A percentile compares a stretch with the other conserved stretches of the same genome.
Conservation (phyloP, 2,888 invertebrate species). For the Liopterus haemorrhoidalis region DNA sequence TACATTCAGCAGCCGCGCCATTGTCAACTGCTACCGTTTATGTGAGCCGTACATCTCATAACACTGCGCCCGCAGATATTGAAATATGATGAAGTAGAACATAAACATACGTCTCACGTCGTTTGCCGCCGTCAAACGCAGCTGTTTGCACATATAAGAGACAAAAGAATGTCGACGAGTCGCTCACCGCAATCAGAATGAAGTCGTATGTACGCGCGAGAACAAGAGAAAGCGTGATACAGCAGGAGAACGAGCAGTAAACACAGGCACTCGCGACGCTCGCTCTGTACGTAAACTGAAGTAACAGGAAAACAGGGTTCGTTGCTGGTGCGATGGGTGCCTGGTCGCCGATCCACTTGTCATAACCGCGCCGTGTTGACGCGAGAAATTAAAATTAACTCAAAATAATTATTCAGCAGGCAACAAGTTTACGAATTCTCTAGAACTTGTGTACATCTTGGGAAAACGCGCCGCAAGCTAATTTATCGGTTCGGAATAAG, state of each 20-base stretch:
- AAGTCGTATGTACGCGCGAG: no score
- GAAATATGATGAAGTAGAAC: constrained; percentile 25
- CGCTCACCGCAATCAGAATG: neutral
- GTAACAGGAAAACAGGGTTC: no score
- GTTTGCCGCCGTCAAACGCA: constrained; percentile 22
- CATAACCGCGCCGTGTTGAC: constrained; percentile 13
- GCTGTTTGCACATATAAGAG: constrained; percentile 10
- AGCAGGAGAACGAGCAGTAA: no score
- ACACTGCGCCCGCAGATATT: constrained; percentile 22
- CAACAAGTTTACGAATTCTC: constrained; percentile 23
- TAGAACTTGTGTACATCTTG: constrained; percentile 18
- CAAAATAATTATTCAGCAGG: constrained; percentile 23
- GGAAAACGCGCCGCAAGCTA: constrained; percentile 13
- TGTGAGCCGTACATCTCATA: constrained; percentile 9
- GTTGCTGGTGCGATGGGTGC: no score
- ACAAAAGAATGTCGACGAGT: neutral
- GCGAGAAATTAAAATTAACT: constrained; percentile 22
- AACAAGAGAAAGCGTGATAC: no score
- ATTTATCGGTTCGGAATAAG: constrained; percentile 34
- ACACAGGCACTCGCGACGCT: no score
- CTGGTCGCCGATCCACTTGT: neutral
- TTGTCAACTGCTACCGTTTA: constrained; percentile 15
- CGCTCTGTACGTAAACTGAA: no score
- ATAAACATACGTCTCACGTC: constrained; percentile 24
- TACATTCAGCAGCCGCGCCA: neutral